Evolutionary conservation across 1,140 invertebrate species (phyloP), one percentile per base, ranked within the genome.

Genomic region (Dendroctonus valens): DNA sequence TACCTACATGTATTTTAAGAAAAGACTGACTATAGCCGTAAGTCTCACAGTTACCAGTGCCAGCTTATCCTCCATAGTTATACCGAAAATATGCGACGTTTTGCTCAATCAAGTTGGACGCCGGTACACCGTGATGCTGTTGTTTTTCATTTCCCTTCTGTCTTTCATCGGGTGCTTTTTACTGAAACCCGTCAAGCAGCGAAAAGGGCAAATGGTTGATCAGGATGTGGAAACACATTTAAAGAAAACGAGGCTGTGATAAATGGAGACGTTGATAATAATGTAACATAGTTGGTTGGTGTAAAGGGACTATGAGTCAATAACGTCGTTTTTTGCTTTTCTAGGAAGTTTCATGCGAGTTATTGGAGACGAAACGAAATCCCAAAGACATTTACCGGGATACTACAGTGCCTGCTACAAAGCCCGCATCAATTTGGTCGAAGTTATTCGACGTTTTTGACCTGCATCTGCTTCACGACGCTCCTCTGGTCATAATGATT

Each of bases 1-100:
- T 0, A 69, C 79, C 14, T 80, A 81, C 69, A 74, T 77, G 6
- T 82, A 81, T 60, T 82, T 82, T 69, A 74, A 74, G 41, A 78
- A 79, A 70, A 75, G 73, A 66, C 72, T 81, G 51, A 76, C 79
- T 14, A 70, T 80, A 62, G 81, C 80, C 6, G 74, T 78, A 38
- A 79, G 79, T 54, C 69, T 81, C 15, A 73, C 78, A 11, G 76
- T 78, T 53, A 79, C 80, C 7, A 70, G 78, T 26, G 77, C 77
- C 3, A 79, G 78, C 38, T 58, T 82, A 48, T 76, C 78, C 3
- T 75, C 79, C 2, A 77, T 81, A 11, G 61, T 81, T 39, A 79
- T 81, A 75, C 80, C 81, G 2, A 72, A 79, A 53, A 50, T 81
- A 38, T 76, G 74, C 65, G 65, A 73, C 63, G 63, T 65, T 48